phyloP scores from a whole-genome alignment of 2,113 vertebrate species.

The Campylomormyrus numenius region DNA sequence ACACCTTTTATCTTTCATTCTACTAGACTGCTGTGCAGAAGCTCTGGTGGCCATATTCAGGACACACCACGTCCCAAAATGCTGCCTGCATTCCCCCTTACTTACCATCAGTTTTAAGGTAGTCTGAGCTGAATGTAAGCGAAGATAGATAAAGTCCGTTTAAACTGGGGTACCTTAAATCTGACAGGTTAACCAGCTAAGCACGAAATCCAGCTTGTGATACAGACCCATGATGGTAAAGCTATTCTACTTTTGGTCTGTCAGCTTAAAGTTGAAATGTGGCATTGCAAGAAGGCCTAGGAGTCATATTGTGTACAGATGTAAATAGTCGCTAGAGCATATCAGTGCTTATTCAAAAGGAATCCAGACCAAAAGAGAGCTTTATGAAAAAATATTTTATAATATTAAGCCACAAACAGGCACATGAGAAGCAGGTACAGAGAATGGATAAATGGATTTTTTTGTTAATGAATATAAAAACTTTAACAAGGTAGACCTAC shows the following conservation, averaged over 20 bases:
- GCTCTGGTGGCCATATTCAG: not conserved
- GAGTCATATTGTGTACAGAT: not conserved
- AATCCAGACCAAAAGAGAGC: not conserved
- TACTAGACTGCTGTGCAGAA: constrained; percentile 31
- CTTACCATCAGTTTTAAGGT: not conserved
- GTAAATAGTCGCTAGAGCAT: not conserved
- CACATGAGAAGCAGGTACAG: not conserved
- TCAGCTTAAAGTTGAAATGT: not conserved
- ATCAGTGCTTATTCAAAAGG: not conserved
- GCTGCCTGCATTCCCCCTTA: not conserved
- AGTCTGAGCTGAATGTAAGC: not conserved
- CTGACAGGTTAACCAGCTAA: not conserved
- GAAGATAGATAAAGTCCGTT: not conserved
- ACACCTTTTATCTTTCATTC: constrained; percentile 58
- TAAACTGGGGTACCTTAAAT: not conserved
- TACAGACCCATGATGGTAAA: not conserved
- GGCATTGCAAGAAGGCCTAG: not conserved
- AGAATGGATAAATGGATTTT: not conserved
- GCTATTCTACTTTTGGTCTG: not conserved
- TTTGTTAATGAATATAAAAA: not conserved
- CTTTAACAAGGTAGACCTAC: not conserved
- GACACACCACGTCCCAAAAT: not conserved
- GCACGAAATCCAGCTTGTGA: not conserved
- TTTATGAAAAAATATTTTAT: not conserved
- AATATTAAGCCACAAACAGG: not conserved